phyloP scores from a whole-genome alignment of 2,888 invertebrate species.

The Drosophila colorata region DNA sequence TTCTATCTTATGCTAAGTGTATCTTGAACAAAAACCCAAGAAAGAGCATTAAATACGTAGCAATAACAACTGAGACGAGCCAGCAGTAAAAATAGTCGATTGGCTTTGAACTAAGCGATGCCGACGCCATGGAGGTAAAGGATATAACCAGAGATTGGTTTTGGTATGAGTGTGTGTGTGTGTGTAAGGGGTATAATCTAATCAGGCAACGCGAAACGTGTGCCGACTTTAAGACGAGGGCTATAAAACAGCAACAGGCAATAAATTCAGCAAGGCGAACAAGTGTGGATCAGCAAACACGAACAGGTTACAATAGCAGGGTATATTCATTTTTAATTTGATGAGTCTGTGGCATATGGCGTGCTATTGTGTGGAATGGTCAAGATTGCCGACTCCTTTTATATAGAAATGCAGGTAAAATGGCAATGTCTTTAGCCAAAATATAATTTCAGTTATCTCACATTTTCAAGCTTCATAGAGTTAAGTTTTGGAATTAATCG shows the following conservation, averaged over 20 bases:
- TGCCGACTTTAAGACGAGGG: conserved; percentile 52
- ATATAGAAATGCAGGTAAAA: too few species aligned
- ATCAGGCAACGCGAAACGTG: conserved; percentile 71
- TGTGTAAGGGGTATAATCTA: conserved; percentile 53
- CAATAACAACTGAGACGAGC: conserved; percentile 13
- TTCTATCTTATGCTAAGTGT: neutral
- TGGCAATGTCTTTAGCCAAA: too few species aligned
- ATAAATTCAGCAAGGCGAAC: conserved; percentile 50
- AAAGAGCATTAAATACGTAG: conserved; percentile 21
- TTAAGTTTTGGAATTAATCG: too few species aligned
- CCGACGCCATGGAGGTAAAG: conserved; percentile 35
- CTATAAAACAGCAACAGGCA: conserved; percentile 56
- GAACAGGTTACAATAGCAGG: conserved; percentile 10
- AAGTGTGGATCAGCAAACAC: conserved; percentile 31
- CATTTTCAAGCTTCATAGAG: too few species aligned
- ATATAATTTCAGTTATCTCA: too few species aligned
- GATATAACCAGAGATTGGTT: conserved; percentile 35
- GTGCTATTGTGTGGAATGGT: neutral
- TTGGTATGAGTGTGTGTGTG: conserved; percentile 37
- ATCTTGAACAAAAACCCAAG: conserved; percentile 1
- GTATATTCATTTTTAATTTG: neutral
- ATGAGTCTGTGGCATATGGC: conserved; percentile 18
- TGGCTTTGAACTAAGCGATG: conserved; percentile 68
- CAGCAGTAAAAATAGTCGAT: conserved; percentile 59
- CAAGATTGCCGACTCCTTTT: too few species aligned